phyloP scores from a whole-genome alignment of 2,888 invertebrate genomes.

The Piscicola geometra region DNA sequence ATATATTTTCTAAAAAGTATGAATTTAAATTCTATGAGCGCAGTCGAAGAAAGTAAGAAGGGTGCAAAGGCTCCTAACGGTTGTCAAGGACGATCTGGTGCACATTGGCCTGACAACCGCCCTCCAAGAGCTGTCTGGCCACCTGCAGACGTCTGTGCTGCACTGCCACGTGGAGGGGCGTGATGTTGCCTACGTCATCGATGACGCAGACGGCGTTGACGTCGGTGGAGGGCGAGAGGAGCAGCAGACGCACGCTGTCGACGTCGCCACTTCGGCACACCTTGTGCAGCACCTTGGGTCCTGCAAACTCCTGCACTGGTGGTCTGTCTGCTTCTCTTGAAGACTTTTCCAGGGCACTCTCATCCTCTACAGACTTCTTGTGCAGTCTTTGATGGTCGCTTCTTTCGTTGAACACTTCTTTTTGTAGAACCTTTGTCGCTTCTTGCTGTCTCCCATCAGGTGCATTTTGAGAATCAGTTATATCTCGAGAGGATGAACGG shows the following conservation, averaged over 20 bases:
- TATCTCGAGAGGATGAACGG: no score
- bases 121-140: slow-evolving; percentile 17
- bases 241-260: background rate
- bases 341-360: background rate
- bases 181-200: slow-evolving; percentile 13
- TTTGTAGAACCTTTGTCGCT: no score
- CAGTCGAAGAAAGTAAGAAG: no score
- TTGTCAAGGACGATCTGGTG: background rate
- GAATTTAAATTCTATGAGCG: no score
- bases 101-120: background rate
- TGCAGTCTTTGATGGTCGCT: background rate
- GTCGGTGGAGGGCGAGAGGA: background rate
- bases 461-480: no score
- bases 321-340: background rate
- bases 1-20: no score
- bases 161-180: slow-evolving; percentile 26
- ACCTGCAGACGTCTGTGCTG: background rate
- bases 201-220: background rate
- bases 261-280: slow-evolving; percentile 16
- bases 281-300: slow-evolving; percentile 8
- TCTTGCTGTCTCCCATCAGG: no score
- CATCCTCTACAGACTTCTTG: background rate
- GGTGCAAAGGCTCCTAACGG: background rate
- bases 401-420: background rate
- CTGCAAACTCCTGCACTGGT: background rate